A percentile compares a stretch with the other conserved stretches of the same genome.
Conservation (phyloP, 2,888 invertebrate genomes). For the Synanthedon formicaeformis region DNA sequence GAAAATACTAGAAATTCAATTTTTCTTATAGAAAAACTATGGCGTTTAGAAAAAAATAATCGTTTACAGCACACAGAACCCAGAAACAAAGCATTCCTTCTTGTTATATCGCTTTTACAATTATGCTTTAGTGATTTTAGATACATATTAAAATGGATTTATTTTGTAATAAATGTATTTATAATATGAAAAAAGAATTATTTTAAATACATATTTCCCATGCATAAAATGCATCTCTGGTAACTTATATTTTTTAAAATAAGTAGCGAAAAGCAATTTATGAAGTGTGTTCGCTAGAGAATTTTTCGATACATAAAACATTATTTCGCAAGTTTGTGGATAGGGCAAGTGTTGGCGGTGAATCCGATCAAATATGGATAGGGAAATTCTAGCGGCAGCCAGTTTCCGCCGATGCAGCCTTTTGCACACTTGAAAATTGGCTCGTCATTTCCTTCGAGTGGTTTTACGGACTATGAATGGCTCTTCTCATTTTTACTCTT, state of each 20-base stretch:
- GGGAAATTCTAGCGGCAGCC: conserved; percentile 30
- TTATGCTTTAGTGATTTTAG: too few relatives aligned
- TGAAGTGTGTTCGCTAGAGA: conserved; percentile 12
- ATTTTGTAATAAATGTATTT: too few relatives aligned
- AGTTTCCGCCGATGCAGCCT: conserved; percentile 23
- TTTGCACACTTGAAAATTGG: conserved; percentile 27
- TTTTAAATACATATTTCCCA: too few relatives aligned
- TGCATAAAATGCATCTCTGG: background rate
- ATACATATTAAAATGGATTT: too few relatives aligned
- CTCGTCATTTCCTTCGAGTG: conserved; percentile 20
- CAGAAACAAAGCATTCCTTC: too few relatives aligned
- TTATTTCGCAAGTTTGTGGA: conserved; percentile 28
- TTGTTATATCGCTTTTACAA: too few relatives aligned
- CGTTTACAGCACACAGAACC: too few relatives aligned
- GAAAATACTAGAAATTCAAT: too few relatives aligned
- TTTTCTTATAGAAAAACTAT: too few relatives aligned
- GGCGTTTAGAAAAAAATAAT: too few relatives aligned
- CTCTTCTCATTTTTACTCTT: background rate
- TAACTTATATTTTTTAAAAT: background rate
- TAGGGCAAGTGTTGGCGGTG: conserved; percentile 38
- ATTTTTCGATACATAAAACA: conserved; percentile 30
- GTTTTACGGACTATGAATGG: background rate
- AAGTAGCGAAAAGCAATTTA: background rate
- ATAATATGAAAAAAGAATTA: too few relatives aligned
- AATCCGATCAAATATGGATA: conserved; percentile 50